Base-by-base conservation (phyloP, 2,888 invertebrate species). In the Microdon myrmicae region DNA sequence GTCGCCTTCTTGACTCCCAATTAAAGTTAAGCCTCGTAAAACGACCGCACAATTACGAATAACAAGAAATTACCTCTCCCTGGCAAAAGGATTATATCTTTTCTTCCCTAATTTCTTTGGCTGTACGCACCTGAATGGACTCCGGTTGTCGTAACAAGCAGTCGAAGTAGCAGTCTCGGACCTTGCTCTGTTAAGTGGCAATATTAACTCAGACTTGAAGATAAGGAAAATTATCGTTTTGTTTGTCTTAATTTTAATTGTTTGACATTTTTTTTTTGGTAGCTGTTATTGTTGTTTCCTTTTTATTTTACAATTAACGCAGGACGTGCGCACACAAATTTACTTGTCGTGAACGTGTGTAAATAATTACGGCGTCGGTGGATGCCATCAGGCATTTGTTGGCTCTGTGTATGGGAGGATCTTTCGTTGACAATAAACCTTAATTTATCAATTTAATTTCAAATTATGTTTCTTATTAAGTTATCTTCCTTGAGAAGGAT, bases 21-120 rank as follows among this genome's bases (percentile, higher is more conserved):
- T 77, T 78, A 75, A 75, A 75, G 77, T 75, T 75, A 77, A 77
- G 76, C 78, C 75, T 67, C 54, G 34, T 39, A 41, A 60, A 60
- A 59, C 66, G 66, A 66, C 66, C 59, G 48, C 72, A 72, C 73
- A 73, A 76, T 72, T 74, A 74, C 72, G 72, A 70, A 68, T 66
- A 78, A 77, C 75, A 76, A 76, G 77, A 77, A 78, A 70, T 77
- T 76, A 77, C 66, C 66, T 59, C 53, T 59, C 41, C 59, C 43
- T 22, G 22, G 5, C 22, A 22, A 54, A 66, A 66, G 59, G 66
- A 59, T 54, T 66, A 59, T 48, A 44, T 59, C 59, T 66, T 66
- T 53, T 59, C 59, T 54, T 59, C 51, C 43, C 47, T 64, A 64
- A 64, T 64, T 41, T 61, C 49, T 19, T 39, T 31, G 16, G 28